Conservation (phyloP, 1,140 invertebrate genomes). For the Ostrea denselamellosa region DNA sequence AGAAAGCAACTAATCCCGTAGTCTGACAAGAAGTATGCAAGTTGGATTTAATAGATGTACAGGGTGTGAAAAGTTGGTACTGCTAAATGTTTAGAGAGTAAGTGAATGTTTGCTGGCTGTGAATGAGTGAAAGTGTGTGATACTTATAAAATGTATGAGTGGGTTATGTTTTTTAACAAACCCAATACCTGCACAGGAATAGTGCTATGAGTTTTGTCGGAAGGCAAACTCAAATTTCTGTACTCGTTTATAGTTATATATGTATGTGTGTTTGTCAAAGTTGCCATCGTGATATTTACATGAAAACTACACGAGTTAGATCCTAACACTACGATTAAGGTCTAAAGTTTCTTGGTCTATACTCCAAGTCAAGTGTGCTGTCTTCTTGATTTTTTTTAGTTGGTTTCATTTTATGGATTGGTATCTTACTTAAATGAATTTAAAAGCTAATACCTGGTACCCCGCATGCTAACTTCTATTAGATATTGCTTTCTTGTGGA, state of each 20-base stretch:
- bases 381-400: neutral
- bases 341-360: too few relatives aligned
- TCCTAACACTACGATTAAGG: neutral
- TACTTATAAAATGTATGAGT: neutral
- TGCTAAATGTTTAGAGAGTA: too few relatives aligned
- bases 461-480: neutral
- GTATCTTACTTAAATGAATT: neutral
- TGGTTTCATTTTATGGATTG: neutral
- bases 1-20: too few relatives aligned
- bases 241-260: neutral
- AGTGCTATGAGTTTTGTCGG: constrained; percentile 26
- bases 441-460: neutral
- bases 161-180: constrained; percentile 10
- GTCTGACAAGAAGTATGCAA: too few relatives aligned
- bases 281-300: neutral
- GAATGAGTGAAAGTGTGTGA: neutral
- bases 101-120: neutral
- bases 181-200: constrained; percentile 1
- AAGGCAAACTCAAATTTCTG: constrained; percentile 17
- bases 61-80: too few relatives aligned
- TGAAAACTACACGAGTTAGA: neutral
- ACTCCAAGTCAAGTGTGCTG: neutral
- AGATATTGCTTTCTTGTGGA: neutral
- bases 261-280: neutral
- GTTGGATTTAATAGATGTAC: too few relatives aligned